Evolutionary conservation across 2,113 vertebrate species (phyloP).

Genomic region (Charina bottae): DNA sequence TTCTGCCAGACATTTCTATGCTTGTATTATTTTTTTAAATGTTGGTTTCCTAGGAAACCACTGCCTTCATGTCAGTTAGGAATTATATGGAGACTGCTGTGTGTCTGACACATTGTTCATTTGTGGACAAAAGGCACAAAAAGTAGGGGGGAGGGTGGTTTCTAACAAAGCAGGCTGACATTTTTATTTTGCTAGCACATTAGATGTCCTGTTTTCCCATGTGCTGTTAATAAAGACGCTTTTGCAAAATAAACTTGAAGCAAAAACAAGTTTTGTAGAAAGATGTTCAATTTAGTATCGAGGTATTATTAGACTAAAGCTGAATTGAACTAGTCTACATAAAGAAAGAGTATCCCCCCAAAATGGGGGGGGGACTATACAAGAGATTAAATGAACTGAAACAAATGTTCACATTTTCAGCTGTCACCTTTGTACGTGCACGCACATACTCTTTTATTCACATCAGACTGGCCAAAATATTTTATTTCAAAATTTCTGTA

Average conservation of each 20-base stretch:
- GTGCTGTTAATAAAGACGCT: slow-evolving; percentile 24
- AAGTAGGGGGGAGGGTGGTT: not conserved
- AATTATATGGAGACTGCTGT: slow-evolving; percentile 52
- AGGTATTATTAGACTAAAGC: not conserved
- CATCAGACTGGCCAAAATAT: not conserved
- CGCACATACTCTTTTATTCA: not conserved
- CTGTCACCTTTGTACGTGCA: not conserved
- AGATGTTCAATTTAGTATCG: slow-evolving; percentile 1
- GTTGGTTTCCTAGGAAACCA: slow-evolving; percentile 70
- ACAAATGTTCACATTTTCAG: not conserved
- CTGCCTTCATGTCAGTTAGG: slow-evolving; percentile 42
- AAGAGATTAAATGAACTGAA: slow-evolving; percentile 7
- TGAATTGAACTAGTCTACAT: not conserved
- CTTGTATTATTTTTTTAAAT: not conserved
- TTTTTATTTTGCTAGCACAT: slow-evolving; percentile 50
- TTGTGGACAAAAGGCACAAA: slow-evolving; percentile 47
- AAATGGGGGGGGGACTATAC: not conserved
- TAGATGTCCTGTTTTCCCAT: slow-evolving; percentile 29
- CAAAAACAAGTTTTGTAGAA: slow-evolving; percentile 27
- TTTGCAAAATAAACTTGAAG: slow-evolving; percentile 30
- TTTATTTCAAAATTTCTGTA: not conserved
- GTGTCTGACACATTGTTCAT: slow-evolving; percentile 56
- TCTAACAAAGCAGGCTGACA: slow-evolving; percentile 37
- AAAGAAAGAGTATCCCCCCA: not conserved
- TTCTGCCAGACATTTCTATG: slow-evolving; percentile 56